Evolutionary conservation across 1,140 invertebrate genomes (phyloP), one percentile per base, ranked within the genome.

Genomic region (Ganaspis sp.): DNA sequence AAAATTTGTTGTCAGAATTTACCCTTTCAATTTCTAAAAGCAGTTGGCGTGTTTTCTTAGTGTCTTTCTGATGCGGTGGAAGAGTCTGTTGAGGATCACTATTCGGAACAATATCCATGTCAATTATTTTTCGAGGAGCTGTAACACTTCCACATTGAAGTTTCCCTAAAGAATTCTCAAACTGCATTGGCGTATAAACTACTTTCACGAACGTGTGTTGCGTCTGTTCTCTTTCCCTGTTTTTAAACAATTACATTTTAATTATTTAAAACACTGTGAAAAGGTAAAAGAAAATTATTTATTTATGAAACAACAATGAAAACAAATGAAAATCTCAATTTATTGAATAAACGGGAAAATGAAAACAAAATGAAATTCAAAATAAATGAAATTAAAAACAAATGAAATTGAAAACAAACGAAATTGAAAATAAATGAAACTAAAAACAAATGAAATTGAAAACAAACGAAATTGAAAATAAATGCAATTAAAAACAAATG

Each of bases 101-200:
- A 37, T 94, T 94, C 1, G 91, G 88, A 4, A 96, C 95, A n/a
- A 96, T 92, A 80, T 97, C 95, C 87, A 98, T 94, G 86, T 98
- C 96, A 82, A 98, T 97, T 69, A 98, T 96, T 91, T 97, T 97
- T n/a, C 97, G 92, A 0, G 97, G 97, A 42, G 97, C 97, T 42
- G 96, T 97, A 26, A 98, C 96, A 87, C 96, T 98, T 45, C 96
- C 95, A 76, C 95, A 95, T 93, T 97, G 95, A 38, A 97, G 90
- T 89, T 97, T 96, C 71, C 97, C 97, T 17, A 99, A 91, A 0
- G 97, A 98, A 87, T 98, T 98, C 91, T 98, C 97, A 91, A 98
- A 98, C 83, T 97, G 96, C 58, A 95, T 89, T 9, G 96, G 96
- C 2, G 95, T 94, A 80, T 96, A 96, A 0, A 93, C 90, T 38